These are phyloP conservation scores for Baryphthengus martii DNA, from an alignment of 2,113 vertebrate species.

Conservation along the genomic window DNA sequence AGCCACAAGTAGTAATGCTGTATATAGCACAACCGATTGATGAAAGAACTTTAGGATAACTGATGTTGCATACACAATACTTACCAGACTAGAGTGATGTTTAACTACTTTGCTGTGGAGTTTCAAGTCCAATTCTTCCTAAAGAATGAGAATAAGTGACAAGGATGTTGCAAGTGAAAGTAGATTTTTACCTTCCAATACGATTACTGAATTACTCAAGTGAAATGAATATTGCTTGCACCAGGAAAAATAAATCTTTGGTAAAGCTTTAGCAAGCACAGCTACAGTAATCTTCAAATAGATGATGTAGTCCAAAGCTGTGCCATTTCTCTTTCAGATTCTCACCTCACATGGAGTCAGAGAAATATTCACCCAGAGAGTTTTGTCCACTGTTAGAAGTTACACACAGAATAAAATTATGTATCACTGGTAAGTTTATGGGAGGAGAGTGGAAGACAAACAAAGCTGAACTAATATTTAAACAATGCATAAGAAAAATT, in stretches of 20 bases:
- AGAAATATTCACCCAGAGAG: background rate
- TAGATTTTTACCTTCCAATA: background rate
- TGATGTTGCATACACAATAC: background rate
- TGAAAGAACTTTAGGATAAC: background rate
- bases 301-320: background rate
- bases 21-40: background rate
- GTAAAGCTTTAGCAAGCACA: constrained; percentile 1
- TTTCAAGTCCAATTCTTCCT: constrained; percentile 4
- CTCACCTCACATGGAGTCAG: background rate
- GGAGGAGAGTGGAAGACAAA: background rate
- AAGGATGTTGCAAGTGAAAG: background rate
- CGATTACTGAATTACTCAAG: background rate
- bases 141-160: background rate
- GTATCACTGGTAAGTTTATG: background rate
- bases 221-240: background rate
- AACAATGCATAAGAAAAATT: background rate
- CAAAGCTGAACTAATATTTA: background rate
- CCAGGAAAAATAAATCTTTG: background rate
- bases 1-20: background rate
- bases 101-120: constrained; percentile 2
- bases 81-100: background rate
- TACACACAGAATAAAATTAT: background rate
- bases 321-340: background rate
- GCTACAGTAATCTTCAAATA: background rate
- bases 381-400: background rate